Evolutionary conservation across 2,113 vertebrate genomes (phyloP).

Genomic region (Peromyscus leucopus): DNA sequence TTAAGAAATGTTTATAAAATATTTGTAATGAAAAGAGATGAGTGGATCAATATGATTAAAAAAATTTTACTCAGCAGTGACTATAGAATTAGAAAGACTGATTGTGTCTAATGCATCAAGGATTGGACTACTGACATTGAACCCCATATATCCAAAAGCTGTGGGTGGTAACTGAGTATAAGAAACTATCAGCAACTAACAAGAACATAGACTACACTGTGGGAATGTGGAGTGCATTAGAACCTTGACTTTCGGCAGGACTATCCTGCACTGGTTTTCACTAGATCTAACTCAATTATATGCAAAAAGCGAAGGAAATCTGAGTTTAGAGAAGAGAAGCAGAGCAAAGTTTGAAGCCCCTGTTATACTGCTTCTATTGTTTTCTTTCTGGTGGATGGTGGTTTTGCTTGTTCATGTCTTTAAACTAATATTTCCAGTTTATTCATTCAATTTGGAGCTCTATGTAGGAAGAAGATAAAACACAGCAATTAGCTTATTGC

Average conservation of each 20-base stretch:
- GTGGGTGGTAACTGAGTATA: neutral
- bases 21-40: constrained; percentile 29
- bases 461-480: constrained; percentile 74
- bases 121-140: neutral
- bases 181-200: neutral
- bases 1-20: constrained; percentile 20
- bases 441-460: constrained; percentile 19
- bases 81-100: neutral
- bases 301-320: neutral
- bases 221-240: neutral
- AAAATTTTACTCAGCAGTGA: neutral
- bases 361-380: neutral
- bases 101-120: neutral
- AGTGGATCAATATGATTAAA: neutral
- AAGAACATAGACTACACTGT: neutral
- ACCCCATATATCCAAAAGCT: neutral
- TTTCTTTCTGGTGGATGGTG: neutral
- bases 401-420: constrained; percentile 39
- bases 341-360: neutral
- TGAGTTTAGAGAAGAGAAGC: neutral
- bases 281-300: neutral
- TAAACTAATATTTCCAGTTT: constrained; percentile 62
- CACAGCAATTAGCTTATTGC: constrained; percentile 75
- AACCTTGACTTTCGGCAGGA: neutral
- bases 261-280: neutral